Evolutionary conservation across 1,140 invertebrate genomes (phyloP).

Genomic region (Periplaneta americana): DNA sequence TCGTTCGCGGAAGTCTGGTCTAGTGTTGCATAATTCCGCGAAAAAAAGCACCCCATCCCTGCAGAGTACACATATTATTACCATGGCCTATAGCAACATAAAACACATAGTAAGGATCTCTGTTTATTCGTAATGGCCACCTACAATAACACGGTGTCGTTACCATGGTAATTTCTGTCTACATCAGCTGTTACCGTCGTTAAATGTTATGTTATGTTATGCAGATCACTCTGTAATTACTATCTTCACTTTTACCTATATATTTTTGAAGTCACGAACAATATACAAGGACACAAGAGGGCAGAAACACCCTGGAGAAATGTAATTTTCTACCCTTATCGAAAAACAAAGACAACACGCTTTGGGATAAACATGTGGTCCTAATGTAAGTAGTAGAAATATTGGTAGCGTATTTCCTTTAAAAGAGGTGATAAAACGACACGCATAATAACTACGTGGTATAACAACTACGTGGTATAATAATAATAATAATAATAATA

Average conservation of each 20-base stretch:
- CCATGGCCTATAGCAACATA: not conserved
- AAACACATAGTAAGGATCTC: not conserved
- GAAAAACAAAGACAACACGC: too few relatives aligned
- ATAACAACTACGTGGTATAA: too few relatives aligned
- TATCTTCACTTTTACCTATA: not conserved
- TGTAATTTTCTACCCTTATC: not conserved
- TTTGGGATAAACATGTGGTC: too few relatives aligned
- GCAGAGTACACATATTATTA: not conserved
- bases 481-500: too few relatives aligned
- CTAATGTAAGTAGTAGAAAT: too few relatives aligned
- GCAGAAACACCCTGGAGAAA: not conserved
- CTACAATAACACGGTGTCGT: not conserved
- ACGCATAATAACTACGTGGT: too few relatives aligned
- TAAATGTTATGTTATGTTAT: not conserved
- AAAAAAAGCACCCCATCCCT: not conserved
- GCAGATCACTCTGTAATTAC: not conserved
- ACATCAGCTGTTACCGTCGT: not conserved
- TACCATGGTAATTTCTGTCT: not conserved
- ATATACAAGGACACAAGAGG: not conserved
- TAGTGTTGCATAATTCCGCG: not conserved
- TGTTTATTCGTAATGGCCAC: not conserved
- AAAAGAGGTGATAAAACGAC: too few relatives aligned
- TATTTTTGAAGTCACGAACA: not conserved
- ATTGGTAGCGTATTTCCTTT: too few relatives aligned
- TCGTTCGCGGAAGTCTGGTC: not conserved